phyloP scores from a whole-genome alignment of 2,888 invertebrate species.

The Acanthopleura granulata region DNA sequence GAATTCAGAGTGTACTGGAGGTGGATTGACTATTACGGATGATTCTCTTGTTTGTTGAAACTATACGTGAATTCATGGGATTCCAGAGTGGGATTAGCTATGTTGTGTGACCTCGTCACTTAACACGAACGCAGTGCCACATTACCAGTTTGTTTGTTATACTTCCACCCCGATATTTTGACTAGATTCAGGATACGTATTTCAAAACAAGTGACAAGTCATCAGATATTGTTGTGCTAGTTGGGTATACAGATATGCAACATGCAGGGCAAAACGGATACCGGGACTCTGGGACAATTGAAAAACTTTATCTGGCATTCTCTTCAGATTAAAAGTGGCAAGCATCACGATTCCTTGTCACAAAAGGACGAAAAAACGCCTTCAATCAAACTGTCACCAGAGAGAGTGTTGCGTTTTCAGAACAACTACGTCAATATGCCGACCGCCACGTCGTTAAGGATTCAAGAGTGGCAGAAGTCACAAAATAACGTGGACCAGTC shows the following conservation, averaged over 20 bases:
- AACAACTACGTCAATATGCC: constrained; percentile 12
- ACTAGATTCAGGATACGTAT: too few relatives aligned
- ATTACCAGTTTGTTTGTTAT: too few relatives aligned
- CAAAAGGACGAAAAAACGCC: neutral
- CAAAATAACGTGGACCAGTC: neutral
- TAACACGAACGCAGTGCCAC: too few relatives aligned
- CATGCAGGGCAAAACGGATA: constrained; percentile 5
- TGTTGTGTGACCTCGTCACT: too few relatives aligned
- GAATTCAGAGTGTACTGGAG: too few relatives aligned
- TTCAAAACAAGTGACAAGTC: too few relatives aligned
- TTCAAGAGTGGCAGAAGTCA: constrained; percentile 11
- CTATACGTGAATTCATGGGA: too few relatives aligned
- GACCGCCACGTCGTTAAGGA: neutral
- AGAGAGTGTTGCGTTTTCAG: neutral
- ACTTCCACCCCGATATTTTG: too few relatives aligned
- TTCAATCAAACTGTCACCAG: neutral
- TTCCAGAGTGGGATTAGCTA: too few relatives aligned
- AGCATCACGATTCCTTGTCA: neutral
- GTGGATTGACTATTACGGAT: too few relatives aligned
- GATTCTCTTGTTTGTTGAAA: too few relatives aligned
- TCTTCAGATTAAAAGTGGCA: neutral
- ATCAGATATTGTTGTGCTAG: too few relatives aligned
- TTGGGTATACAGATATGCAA: neutral
- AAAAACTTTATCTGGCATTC: constrained; percentile 15
- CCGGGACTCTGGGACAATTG: constrained; percentile 11